Base-by-base conservation (phyloP, 1,140 invertebrate genomes). In the Drosophila novamexicana region DNA sequence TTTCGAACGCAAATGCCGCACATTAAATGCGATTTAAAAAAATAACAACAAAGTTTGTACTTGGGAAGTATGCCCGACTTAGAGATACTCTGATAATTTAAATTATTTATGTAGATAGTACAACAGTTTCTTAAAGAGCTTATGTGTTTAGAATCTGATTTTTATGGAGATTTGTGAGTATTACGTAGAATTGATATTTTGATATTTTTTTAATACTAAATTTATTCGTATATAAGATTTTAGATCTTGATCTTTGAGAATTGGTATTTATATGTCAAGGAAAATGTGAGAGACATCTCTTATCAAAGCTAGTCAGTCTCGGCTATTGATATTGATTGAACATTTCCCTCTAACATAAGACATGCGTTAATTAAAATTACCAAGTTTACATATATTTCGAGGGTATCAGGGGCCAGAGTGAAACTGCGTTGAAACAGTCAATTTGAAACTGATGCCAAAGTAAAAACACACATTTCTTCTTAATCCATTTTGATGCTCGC, bases 401-500 rank as follows among this genome's bases (percentile, higher is more conserved):
- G 52, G 37, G 47, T 42, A 68, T 34, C 9, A 40, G 18, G 52
- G 22, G 42, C 12, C n/a, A 32, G 34, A 14, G 16, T 14, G 6
- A 9, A 37, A 42, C 40, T 49, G 57, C 45, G 54, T 7, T 16
- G 22, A 18, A 18, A 18, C 22, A 67, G 57, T 58, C 70, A 52
- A 69, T 82, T 69, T 75, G 70, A 79, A 79, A 86, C 54, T 52
- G 81, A 85, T 68, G 64, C 49, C 42, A 53, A 44, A 69, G 50
- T 56, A 62, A 62, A 68, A 56, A 69, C 65, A 81, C 64, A 74
- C 68, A 80, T 76, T 82, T 79, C 65, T 85, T 81, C 75, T 88
- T 82, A 88, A 86, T 86, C 83, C 83, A 85, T 86, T 85, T 81
- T 82, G 81, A 84, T 86, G 81, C 82, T 79, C 79, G 75, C 72